A percentile compares a stretch with the other conserved stretches of the same genome.
phyloP scores from a whole-genome alignment of 2,888 invertebrate species.

The Plebejus melissa region DNA sequence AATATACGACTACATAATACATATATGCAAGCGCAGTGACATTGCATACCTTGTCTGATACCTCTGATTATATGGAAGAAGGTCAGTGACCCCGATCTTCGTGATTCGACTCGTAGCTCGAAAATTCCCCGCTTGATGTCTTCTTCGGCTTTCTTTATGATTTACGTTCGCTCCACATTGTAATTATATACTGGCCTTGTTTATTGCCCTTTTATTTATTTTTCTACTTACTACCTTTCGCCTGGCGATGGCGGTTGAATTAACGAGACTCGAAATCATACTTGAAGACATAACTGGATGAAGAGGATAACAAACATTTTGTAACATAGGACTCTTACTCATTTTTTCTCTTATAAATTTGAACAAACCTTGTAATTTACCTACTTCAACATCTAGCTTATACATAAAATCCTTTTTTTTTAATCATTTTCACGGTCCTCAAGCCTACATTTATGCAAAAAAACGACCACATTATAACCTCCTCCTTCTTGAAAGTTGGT shows the following conservation, averaged over 20 bases:
- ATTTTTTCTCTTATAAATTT: too few species aligned
- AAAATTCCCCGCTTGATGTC: conserved; percentile 69
- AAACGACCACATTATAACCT: too few species aligned
- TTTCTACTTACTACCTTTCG: not conserved
- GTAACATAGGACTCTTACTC: too few species aligned
- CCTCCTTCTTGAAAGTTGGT: too few species aligned
- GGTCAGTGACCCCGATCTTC: conserved; percentile 63
- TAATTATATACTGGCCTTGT: conserved; percentile 52
- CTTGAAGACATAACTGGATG: too few species aligned
- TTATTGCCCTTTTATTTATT: conserved; percentile 42
- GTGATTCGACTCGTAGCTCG: conserved; percentile 64
- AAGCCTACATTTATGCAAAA: too few species aligned
- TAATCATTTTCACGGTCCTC: too few species aligned
- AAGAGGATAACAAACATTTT: too few species aligned
- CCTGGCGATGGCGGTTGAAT: not conserved
- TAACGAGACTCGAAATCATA: not conserved
- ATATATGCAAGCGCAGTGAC: conserved; percentile 4
- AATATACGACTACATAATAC: not conserved
- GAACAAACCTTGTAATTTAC: too few species aligned
- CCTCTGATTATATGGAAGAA: conserved; percentile 37
- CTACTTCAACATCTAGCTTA: too few species aligned
- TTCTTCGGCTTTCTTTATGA: conserved; percentile 72
- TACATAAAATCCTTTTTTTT: too few species aligned
- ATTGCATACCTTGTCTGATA: conserved; percentile 1
- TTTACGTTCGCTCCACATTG: conserved; percentile 54